Base-by-base conservation (phyloP, 2,113 vertebrate genomes). In the Poecile atricapillus region DNA sequence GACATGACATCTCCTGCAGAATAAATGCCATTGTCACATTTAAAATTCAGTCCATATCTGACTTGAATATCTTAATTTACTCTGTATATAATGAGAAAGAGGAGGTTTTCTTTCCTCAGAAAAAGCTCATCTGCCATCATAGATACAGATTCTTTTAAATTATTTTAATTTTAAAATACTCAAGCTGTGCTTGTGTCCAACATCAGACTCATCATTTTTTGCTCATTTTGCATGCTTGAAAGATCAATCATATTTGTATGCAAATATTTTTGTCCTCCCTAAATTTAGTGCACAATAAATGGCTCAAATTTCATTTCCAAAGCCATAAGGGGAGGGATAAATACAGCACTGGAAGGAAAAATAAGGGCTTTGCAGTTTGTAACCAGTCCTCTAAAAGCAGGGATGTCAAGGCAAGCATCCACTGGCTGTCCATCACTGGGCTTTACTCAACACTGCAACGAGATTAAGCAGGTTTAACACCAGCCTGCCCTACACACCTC, bases 221-320 rank as follows among this genome's bases (percentile, higher is more conserved):
- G 59, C 68, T 93, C 68, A 77, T 91, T 91, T 86, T 90, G 43
- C 53, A 44, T 15, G 77, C 93, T 83, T 64, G 55, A 62, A 64
- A 78, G 71, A 92, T 83, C 77, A 89, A 62, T 59, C n/a, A 16
- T 78, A 91, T 95, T 94, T 92, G 56, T 68, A 93, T 94, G 94
- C 60, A 96, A 95, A 95, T 91, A 43, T 90, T 93, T 87, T 58
- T 88, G 56, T 31, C 63, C 77, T 92, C 87, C 53, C 59, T 94
- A 87, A 69, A 84, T 70, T 77, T 93, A 81, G 73, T 56, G 52
- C 53, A 28, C 53, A 69, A 75, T 63, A 91, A 88, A 68, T 43
- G 53, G 68, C 68, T 83, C 59, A 65, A 41, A 84, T 94, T 80
- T 89, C 63, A 78, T 94, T 89, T 71, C 68, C 52, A 78, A 58